Evolutionary conservation across 2,797 vertebrate genomes (phyloP).

Genomic region (Enteromius radiatus): DNA sequence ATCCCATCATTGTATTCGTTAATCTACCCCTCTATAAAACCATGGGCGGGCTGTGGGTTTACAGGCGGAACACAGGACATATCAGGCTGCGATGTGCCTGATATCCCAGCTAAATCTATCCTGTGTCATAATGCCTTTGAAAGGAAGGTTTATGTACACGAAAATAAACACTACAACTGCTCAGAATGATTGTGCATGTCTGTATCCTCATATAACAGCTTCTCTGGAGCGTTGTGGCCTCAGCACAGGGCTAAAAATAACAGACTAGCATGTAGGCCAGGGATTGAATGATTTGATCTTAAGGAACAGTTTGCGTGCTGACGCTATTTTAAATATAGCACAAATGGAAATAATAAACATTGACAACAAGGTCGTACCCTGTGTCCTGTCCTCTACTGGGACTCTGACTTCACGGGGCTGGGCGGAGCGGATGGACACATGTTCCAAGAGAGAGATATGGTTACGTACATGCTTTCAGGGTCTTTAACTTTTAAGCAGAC

Average conservation of each 20-base stretch:
- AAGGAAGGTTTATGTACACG: constrained; percentile 17
- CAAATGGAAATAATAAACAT: constrained; percentile 37
- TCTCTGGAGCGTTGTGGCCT: constrained; percentile 8
- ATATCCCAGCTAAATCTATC: neutral
- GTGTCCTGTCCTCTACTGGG: neutral
- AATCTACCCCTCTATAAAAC: neutral
- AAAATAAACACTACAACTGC: constrained; percentile 45
- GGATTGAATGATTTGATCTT: constrained; percentile 40
- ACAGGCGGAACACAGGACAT: neutral
- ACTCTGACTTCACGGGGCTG: neutral
- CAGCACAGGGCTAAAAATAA: constrained; percentile 53
- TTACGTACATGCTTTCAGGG: constrained; percentile 7
- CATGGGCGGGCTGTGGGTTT: neutral
- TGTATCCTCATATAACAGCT: neutral
- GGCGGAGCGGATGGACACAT: too few species aligned
- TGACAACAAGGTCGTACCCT: constrained; percentile 15
- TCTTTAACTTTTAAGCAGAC: neutral
- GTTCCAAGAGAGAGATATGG: neutral
- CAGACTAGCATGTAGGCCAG: neutral
- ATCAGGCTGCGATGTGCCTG: neutral
- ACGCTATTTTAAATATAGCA: constrained; percentile 52
- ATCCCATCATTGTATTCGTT: constrained; percentile 2
- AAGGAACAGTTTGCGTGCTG: constrained; percentile 31
- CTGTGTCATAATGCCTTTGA: constrained; percentile 13
- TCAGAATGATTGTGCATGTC: constrained; percentile 37